Evolutionary conservation across 2,888 invertebrate genomes (phyloP).

Genomic region (Andricus curvator): DNA sequence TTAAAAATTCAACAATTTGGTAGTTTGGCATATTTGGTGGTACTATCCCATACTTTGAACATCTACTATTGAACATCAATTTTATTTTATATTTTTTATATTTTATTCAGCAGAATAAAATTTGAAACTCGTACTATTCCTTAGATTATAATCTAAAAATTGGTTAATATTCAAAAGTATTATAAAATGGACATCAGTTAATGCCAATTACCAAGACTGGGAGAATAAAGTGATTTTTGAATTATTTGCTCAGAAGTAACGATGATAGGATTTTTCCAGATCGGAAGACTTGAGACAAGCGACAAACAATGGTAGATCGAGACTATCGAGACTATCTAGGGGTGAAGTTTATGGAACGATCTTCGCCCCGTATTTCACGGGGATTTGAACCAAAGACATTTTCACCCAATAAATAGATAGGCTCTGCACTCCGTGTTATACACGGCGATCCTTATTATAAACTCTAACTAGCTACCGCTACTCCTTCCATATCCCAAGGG

Average conservation of each 20-base stretch:
- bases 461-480: conserved; percentile 69
- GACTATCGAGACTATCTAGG: conserved; percentile 41
- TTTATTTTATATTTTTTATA: too few relatives aligned
- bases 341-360: conserved; percentile 47
- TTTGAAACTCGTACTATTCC: too few relatives aligned
- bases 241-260: neutral
- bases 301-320: conserved; percentile 8
- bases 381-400: conserved; percentile 78
- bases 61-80: too few relatives aligned
- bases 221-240: too few relatives aligned
- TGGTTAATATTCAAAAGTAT: too few relatives aligned
- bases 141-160: too few relatives aligned
- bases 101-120: too few relatives aligned
- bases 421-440: conserved; percentile 73
- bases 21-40: too few relatives aligned
- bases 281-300: neutral
- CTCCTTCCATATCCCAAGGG: conserved; percentile 64
- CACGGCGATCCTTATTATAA: conserved; percentile 78
- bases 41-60: too few relatives aligned
- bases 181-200: too few relatives aligned
- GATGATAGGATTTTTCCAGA: conserved; percentile 21
- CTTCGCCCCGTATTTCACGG: conserved; percentile 74
- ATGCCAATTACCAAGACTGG: too few relatives aligned
- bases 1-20: too few relatives aligned
- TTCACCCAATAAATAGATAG: conserved; percentile 78